phyloP scores from a whole-genome alignment of 2,888 invertebrate genomes.

The Sesamia inferens region DNA sequence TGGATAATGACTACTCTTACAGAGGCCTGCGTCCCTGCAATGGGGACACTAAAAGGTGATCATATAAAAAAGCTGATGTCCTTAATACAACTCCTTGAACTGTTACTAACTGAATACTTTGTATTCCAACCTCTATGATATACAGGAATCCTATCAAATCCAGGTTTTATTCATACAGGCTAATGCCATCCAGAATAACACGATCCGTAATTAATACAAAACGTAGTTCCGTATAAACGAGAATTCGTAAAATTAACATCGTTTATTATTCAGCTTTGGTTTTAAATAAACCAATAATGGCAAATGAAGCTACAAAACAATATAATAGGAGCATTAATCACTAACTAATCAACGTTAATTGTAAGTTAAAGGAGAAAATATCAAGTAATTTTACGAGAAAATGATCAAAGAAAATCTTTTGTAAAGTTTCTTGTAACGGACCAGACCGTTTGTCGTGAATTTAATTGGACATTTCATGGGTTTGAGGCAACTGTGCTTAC shows the following conservation, averaged over 20 bases:
- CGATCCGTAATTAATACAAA: slow-evolving; percentile 16
- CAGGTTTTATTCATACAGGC: background rate
- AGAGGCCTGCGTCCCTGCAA: background rate
- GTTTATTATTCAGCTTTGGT: slow-evolving; percentile 7
- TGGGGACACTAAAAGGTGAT: background rate
- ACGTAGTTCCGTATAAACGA: background rate
- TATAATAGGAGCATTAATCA: slow-evolving; percentile 49
- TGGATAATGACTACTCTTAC: background rate
- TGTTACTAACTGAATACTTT: background rate
- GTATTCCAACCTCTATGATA: background rate
- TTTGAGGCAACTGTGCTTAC: slow-evolving; percentile 41
- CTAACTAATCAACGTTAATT: slow-evolving; percentile 46
- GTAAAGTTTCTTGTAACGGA: slow-evolving; percentile 36
- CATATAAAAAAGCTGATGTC: background rate
- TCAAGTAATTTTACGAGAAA: slow-evolving; percentile 46
- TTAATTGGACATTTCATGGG: slow-evolving; percentile 35
- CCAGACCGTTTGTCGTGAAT: slow-evolving; percentile 47
- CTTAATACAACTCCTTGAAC: background rate
- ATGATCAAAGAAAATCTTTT: slow-evolving; percentile 53
- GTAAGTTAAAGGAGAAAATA: slow-evolving; percentile 41
- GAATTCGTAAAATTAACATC: slow-evolving; percentile 18
- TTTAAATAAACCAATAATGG: slow-evolving; percentile 38
- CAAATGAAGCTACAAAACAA: slow-evolving; percentile 28
- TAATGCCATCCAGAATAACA: background rate
- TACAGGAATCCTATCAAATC: background rate